Evolutionary conservation across 2,113 vertebrate genomes (phyloP), one percentile per base, ranked within the genome.

Genomic region (Cyanoramphus novaezelandiae): DNA sequence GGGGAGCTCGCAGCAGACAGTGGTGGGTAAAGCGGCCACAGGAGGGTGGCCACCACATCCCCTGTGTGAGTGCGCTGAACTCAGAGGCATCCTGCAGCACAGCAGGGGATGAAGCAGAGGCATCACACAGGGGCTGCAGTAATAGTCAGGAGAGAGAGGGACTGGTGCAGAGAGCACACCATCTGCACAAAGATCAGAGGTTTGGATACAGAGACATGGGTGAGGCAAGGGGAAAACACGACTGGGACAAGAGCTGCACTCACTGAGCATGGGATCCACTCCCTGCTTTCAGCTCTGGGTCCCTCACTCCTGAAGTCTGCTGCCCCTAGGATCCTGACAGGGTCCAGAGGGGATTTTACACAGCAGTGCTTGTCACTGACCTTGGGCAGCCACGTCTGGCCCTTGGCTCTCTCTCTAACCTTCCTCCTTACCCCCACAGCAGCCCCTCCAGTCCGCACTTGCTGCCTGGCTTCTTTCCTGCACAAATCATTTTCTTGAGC

Each of bases 401-500:
- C 53, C 59, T 31, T 31, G 44, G 57, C 25, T 86, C 50, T 71
- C 23, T 19, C 50, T 27, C 2, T 29, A 78, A 10, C 69, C 33
- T 81, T 92, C 29, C 72, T 75, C 21, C 72, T 71, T 71, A 46
- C 68, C 50, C 64, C 60, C 50, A 83, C 39, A 39, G 21, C 7
- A 1, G 29, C 49, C 19, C 33, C 50, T 81, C 65, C 65, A 67
- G 39, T 67, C 71, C 0, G 0, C 49, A 25, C 35, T 92, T 47
- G 43, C 79, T 94, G 88, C 60, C 88, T 93, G 78, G 24, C 50
- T 97, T 64, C 82, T 92, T 81, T 82, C 82, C 88, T 83, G 72
- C 50, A 64, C 69, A 92, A 93, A 93, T 90, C 19, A 71, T 95
- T 95, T 91, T 86, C 94, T 75, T 95, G 82, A 96, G 72, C 96